phyloP scores from a whole-genome alignment of 2,797 vertebrate species.

The Anisognathus igniventris region DNA sequence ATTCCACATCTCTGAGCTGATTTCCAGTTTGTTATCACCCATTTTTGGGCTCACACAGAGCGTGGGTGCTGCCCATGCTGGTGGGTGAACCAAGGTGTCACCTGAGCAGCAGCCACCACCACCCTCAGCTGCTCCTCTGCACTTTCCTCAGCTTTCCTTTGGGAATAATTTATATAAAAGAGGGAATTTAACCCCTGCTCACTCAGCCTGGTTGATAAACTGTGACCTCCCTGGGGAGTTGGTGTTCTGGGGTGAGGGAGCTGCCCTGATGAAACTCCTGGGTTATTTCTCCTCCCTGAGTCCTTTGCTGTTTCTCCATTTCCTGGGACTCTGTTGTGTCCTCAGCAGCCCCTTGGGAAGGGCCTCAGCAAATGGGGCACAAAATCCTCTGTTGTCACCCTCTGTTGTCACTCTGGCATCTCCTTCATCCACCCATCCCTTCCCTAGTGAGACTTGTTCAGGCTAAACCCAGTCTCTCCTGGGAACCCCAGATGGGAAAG shows the following conservation, averaged over 20 bases:
- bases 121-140: not conserved
- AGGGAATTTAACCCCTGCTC: not conserved
- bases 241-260: not conserved
- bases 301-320: not conserved
- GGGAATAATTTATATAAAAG: not conserved
- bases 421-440: not conserved
- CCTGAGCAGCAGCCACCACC: not conserved
- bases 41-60: not conserved
- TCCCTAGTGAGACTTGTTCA: not conserved
- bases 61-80: not conserved
- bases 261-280: not conserved
- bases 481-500: not conserved
- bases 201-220: not conserved
- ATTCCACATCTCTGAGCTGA: not conserved
- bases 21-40: not conserved
- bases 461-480: not conserved
- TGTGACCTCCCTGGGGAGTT: fast-evolving
- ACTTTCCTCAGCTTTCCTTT: not conserved
- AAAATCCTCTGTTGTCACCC: not conserved
- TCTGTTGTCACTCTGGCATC: not conserved
- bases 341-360: not conserved
- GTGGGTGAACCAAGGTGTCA: not conserved
- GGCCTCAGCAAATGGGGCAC: not conserved
- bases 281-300: not conserved
- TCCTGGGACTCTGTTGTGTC: fast-evolving